Evolutionary conservation across 2,113 vertebrate species (phyloP), one percentile per base, ranked within the genome.

Genomic region (Nothoprocta pentlandii): DNA sequence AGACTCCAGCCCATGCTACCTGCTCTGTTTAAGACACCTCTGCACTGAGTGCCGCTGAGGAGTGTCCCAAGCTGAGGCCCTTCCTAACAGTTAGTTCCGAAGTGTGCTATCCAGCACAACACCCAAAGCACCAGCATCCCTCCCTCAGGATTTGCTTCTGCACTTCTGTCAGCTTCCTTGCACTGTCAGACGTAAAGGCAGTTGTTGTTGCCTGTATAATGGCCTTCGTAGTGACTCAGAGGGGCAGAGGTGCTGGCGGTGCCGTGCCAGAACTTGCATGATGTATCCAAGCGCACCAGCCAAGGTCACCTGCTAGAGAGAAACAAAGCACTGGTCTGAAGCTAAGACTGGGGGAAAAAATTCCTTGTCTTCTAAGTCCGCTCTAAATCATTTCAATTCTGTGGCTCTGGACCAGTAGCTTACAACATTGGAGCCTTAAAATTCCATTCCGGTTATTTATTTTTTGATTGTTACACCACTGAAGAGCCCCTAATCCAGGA

Each of bases 221-320:
- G 79, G 86, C 61, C 47, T 89, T 22, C 3, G 0, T 7, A 47
- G 49, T 74, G 71, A 87, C 21, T 59, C 46, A 80, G 49, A 82
- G 59, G 36, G 91, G 75, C 61, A 71, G 74, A 78, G 63, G 39
- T n/a, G 42, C 56, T 66, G 39, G 17, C 32, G 68, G 74, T 1
- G 39, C 41, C n/a, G 30, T 7, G 49, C 67, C 47, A 66, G 82
- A 66, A 34, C 47, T 17, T 3, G 0, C 1, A 4, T 22, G 63
- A 87, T 79, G 21, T 34, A 54, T 1, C 2, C 0, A 87, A 79
- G 42, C 84, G 42, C 62, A 80, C 42, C 47, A 67, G 46, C 32
- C 54, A 80, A 73, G 16, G 46, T 67, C 26, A 34, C 63, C 90
- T 93, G 51, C 80, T 93, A 91, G 20, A 95, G 82, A 71, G 79